These are phyloP conservation scores for Dryas iulia DNA, from an alignment of 1,140 invertebrate species.

Conservation along the genomic window DNA sequence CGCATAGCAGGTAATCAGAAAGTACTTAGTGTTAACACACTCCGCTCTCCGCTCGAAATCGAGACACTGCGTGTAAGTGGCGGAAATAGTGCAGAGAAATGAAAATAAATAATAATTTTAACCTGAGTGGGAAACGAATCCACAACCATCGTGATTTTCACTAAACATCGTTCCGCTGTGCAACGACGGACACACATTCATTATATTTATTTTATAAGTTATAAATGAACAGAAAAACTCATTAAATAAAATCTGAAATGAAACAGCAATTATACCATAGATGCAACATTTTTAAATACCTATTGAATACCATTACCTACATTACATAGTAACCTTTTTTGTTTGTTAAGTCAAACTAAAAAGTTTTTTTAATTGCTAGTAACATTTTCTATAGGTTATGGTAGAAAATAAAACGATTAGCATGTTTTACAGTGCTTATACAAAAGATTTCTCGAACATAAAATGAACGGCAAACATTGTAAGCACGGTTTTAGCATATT, in stretches of 20 bases:
- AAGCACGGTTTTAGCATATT: slow-evolving; percentile 42
- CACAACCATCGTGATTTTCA: no score
- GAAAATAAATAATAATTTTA: no score
- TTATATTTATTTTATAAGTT: background rate
- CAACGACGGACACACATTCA: no score
- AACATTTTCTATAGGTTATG: slow-evolving; percentile 10
- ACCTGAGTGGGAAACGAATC: no score
- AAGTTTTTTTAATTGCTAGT: slow-evolving; percentile 19
- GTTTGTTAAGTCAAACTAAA: slow-evolving; percentile 22
- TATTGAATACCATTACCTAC: background rate
- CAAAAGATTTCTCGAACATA: slow-evolving; percentile 34
- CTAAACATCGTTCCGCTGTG: no score
- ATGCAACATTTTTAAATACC: slow-evolving; percentile 7
- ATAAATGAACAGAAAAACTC: background rate
- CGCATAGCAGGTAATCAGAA: no score
- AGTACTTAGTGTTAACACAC: no score
- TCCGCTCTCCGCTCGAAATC: no score
- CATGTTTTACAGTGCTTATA: slow-evolving; percentile 33
- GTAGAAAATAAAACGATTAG: slow-evolving; percentile 44
- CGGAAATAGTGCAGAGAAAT: no score
- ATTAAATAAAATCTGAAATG: background rate
- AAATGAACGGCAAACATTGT: slow-evolving; percentile 51
- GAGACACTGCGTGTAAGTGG: no score
- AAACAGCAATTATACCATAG: background rate
- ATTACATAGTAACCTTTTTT: slow-evolving; percentile 28